Evolutionary conservation across 1,140 invertebrate genomes (phyloP).

Genomic region (Steinernema khuongi): DNA sequence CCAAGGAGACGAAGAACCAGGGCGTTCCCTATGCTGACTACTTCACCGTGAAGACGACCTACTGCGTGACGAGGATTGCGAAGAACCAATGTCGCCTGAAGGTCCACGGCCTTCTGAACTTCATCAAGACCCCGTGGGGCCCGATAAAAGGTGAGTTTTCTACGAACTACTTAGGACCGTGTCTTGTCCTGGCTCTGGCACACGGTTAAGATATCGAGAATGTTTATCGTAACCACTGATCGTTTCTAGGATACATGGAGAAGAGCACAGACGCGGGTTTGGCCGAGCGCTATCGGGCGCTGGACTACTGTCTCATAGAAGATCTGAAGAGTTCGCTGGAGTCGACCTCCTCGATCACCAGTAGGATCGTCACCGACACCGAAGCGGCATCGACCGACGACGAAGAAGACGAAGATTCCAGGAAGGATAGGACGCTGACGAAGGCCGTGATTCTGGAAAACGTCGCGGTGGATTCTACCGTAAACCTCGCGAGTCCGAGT

Average conservation of each 20-base stretch:
- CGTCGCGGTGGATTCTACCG: too few relatives aligned
- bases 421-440: background rate
- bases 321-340: background rate
- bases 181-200: background rate
- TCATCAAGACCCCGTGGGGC: background rate
- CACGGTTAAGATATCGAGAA: too few relatives aligned
- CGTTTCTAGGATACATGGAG: constrained; percentile 9
- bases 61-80: background rate
- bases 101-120: background rate
- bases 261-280: constrained; percentile 5
- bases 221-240: too few relatives aligned
- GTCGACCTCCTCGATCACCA: background rate
- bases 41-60: background rate
- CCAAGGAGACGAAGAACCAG: background rate
- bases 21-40: background rate
- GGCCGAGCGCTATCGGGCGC: background rate
- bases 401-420: background rate
- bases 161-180: background rate
- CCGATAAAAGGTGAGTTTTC: background rate
- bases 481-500: too few relatives aligned
- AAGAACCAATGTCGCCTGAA: background rate
- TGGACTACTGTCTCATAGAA: background rate
- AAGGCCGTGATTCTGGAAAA: background rate
- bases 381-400: background rate
- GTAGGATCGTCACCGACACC: background rate